phyloP scores from a whole-genome alignment of 2,113 vertebrate species.

The Hemichromis elongatus region DNA sequence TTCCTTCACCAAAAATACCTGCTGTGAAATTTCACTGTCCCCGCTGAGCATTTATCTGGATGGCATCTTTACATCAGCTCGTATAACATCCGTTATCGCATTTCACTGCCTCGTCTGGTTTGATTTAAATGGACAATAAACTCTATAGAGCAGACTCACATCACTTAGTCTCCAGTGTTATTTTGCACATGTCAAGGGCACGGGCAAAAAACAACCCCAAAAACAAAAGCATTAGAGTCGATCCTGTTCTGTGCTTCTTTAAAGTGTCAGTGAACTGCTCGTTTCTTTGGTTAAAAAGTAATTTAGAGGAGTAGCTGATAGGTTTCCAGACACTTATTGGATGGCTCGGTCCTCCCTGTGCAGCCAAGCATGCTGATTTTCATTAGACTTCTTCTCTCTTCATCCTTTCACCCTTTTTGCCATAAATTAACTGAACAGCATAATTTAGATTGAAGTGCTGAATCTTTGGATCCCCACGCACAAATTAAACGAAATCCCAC shows the following conservation, averaged over 20 bases:
- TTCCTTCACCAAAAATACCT: background rate
- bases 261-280: background rate
- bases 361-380: constrained; percentile 2
- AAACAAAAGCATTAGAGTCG: background rate
- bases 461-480: background rate
- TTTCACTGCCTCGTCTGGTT: background rate
- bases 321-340: background rate
- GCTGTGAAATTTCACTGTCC: background rate
- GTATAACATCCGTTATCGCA: background rate
- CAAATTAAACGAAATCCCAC: constrained; percentile 4
- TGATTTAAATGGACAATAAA: constrained; percentile 38
- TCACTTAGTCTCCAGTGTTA: background rate
- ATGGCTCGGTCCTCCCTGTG: background rate
- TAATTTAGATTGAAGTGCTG: constrained; percentile 13
- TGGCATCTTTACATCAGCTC: background rate
- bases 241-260: background rate
- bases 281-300: background rate
- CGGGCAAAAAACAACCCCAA: fast-evolving
- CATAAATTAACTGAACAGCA: constrained; percentile 5
- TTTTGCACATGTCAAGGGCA: background rate
- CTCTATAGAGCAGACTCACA: background rate
- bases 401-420: background rate
- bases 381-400: constrained; percentile 5
- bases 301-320: background rate
- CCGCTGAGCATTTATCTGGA: background rate